Base-by-base conservation (phyloP, 2,888 invertebrate species). In the Thera britannica region DNA sequence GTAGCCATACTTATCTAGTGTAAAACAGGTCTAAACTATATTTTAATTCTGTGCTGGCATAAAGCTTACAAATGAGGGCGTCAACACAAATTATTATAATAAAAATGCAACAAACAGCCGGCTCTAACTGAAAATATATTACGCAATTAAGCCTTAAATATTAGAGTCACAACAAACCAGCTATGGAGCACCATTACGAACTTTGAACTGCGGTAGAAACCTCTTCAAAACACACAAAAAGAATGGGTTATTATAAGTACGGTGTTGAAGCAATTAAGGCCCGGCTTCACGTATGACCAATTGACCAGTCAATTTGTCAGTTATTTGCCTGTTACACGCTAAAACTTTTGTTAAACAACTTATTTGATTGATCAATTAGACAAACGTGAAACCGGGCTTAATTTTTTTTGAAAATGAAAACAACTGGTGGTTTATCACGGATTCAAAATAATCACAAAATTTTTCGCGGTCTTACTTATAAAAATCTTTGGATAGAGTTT, bases 81-180 rank as follows among this genome's bases (percentile, higher is more conserved):
- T 77, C 73, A 76, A 79, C 79, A 78, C 77, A 77, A 82, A 82
- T 82, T 79, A 84, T 85, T 78, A 81, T 78, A 83, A 86, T 86
- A 85, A 82, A 86, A 85, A 67, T 85, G 83, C 85, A 83, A 80
- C 84, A 81, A 86, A 82, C 78, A 74, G 75, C 72, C 76, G 71
- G 72, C 79, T 74, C 77, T 82, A 79, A 83, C 79, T 78, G 71
- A 75, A 80, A 85, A 86, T 85, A 86, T 84, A 88, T 86, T 82
- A 83, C 81, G 80, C 85, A 87, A 88, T 89, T 88, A 86, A 84
- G 77, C 72, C 3, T 56, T 59, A 51, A 56, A 44, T 51, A 11
- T 58, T 23, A 58, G 51, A 69, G 59, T 23, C n/a, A 44, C 58
- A 41, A 54, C 6, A 23, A 56, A 1, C 36, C 23, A 44, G 34